Conservation (phyloP, 2,888 invertebrate genomes). For the Papilio elwesi region DNA sequence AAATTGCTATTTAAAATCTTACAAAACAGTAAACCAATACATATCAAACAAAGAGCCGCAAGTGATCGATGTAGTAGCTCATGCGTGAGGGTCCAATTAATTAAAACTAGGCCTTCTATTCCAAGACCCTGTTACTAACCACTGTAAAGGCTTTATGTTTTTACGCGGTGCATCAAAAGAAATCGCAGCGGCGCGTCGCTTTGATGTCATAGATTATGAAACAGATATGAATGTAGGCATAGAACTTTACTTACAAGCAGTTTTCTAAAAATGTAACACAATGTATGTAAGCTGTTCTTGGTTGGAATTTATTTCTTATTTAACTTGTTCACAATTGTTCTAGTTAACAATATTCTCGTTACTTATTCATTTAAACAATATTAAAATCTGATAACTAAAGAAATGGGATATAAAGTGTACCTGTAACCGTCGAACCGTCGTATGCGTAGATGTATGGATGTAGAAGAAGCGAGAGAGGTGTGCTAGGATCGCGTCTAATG, state of each 20-base stretch:
- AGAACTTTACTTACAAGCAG: neutral
- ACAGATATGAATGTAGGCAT: constrained; percentile 10
- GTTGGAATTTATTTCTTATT: no score
- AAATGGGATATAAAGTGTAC: no score
- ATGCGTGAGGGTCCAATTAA: constrained; percentile 43
- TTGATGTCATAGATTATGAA: constrained; percentile 53
- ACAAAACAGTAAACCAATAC: neutral
- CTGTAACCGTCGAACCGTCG: no score
- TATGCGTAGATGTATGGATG: no score
- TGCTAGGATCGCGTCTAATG: no score
- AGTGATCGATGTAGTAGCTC: constrained; percentile 25
- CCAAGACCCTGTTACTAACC: constrained; percentile 42
- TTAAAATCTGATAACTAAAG: no score
- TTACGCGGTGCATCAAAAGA: constrained; percentile 62
- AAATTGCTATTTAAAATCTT: no score
- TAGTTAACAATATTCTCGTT: no score
- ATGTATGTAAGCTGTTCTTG: no score
- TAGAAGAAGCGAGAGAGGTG: no score
- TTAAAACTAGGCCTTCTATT: constrained; percentile 48
- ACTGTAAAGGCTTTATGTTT: constrained; percentile 51
- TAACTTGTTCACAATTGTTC: no score
- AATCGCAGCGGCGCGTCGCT: constrained; percentile 58
- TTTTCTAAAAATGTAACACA: neutral
- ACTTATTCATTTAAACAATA: no score
- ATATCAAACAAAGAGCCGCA: neutral